These are phyloP conservation scores for Sminthurinus aureus DNA, from an alignment of 2,888 invertebrate genomes.

Conservation along the genomic window DNA sequence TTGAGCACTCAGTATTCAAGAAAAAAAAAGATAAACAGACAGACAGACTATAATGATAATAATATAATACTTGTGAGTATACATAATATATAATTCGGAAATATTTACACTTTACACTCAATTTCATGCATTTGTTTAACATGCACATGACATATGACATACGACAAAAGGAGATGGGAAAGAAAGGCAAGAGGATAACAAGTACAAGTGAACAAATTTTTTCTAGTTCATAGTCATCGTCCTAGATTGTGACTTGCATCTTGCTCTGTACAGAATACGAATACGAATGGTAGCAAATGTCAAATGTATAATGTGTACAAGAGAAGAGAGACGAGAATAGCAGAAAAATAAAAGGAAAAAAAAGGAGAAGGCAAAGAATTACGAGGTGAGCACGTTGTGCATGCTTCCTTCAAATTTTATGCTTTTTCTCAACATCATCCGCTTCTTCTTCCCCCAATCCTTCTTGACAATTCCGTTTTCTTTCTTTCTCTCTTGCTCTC, in stretches of 20 bases:
- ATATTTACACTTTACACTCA: too few relatives aligned
- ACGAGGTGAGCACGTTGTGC: slow-evolving; percentile 54
- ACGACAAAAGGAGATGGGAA: neutral
- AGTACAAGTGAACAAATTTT: neutral
- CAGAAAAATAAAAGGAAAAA: neutral
- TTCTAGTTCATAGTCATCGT: neutral
- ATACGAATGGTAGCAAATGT: slow-evolving; percentile 47
- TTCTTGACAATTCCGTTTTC: slow-evolving; percentile 24
- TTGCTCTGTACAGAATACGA: slow-evolving; percentile 46
- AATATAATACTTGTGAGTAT: too few relatives aligned
- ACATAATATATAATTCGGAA: too few relatives aligned
- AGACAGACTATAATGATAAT: too few relatives aligned
- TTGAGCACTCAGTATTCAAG: too few relatives aligned
- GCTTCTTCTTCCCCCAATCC: slow-evolving; percentile 9
- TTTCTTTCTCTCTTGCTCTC: slow-evolving; percentile 19
- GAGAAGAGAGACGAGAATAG: too few relatives aligned
- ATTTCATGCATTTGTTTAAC: too few relatives aligned
- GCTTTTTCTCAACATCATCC: slow-evolving; percentile 6
- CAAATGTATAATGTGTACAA: slow-evolving; percentile 27
- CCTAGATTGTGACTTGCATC: slow-evolving; percentile 45
- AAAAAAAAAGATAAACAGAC: too few relatives aligned
- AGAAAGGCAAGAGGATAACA: neutral
- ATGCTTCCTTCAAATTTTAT: slow-evolving; percentile 37
- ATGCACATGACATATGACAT: neutral
- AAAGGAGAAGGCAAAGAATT: slow-evolving; percentile 48